Evolutionary conservation across 1,140 invertebrate species (phyloP).

Genomic region (Limonius californicus): DNA sequence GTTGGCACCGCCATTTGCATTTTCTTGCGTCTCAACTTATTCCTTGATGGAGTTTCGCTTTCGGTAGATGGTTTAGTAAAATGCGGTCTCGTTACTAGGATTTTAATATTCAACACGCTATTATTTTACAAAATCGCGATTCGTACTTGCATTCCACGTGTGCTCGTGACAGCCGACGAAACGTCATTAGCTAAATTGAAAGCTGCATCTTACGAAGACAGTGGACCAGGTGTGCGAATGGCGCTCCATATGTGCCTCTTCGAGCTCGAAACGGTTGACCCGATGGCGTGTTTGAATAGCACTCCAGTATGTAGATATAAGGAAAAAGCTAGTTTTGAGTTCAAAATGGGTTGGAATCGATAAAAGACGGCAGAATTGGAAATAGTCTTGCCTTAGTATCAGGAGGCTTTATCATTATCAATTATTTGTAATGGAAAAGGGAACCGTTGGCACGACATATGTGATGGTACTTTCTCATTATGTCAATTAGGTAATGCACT

Average conservation of each 20-base stretch:
- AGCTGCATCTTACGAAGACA: slow-evolving; percentile 44
- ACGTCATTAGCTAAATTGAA: slow-evolving; percentile 49
- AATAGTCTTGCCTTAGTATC: slow-evolving; percentile 25
- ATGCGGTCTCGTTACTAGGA: slow-evolving; percentile 9
- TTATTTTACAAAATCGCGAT: slow-evolving; percentile 38
- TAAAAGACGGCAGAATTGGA: slow-evolving; percentile 39
- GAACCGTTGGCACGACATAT: neutral
- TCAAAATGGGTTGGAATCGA: slow-evolving; percentile 44
- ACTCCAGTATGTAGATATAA: slow-evolving; percentile 48
- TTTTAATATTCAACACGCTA: slow-evolving; percentile 33
- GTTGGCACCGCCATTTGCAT: too few species aligned
- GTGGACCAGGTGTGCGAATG: slow-evolving; percentile 25
- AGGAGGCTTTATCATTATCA: slow-evolving; percentile 15
- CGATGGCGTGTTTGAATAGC: slow-evolving; percentile 42
- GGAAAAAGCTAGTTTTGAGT: slow-evolving; percentile 46
- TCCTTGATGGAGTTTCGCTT: neutral
- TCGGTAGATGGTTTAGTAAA: neutral
- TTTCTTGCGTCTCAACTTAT: too few species aligned
- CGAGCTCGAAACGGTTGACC: slow-evolving; percentile 23
- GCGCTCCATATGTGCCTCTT: slow-evolving; percentile 17
- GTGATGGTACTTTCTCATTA: too few species aligned
- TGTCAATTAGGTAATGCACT: too few species aligned
- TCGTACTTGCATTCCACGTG: slow-evolving; percentile 37
- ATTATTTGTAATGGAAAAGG: slow-evolving; percentile 12
- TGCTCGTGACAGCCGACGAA: slow-evolving; percentile 47